phyloP scores from a whole-genome alignment of 1,140 invertebrate genomes.

The Phthorimaea operculella region DNA sequence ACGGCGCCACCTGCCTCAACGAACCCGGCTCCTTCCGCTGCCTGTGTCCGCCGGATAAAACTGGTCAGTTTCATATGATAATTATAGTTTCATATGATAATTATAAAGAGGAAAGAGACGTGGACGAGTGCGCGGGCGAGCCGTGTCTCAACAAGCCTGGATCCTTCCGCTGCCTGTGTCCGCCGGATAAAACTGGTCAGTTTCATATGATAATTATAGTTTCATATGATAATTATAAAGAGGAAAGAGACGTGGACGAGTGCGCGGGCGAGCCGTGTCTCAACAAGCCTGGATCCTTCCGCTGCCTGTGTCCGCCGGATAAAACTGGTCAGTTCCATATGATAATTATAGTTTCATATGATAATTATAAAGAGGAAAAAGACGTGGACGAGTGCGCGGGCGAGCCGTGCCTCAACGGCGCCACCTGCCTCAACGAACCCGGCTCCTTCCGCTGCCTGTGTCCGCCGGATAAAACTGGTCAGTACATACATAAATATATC shows the following conservation, averaged over 20 bases:
- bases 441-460: constrained; percentile 87
- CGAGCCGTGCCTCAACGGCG: constrained; percentile 83
- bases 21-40: constrained; percentile 85
- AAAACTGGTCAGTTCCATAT: constrained; percentile 77
- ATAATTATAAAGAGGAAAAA: too few relatives aligned
- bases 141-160: constrained; percentile 88
- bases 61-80: too few relatives aligned
- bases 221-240: too few relatives aligned
- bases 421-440: constrained; percentile 85
- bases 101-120: too few relatives aligned
- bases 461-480: constrained; percentile 80
- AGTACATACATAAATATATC: too few relatives aligned
- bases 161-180: constrained; percentile 84
- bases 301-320: constrained; percentile 84
- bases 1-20: constrained; percentile 83
- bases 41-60: constrained; percentile 82
- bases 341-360: too few relatives aligned
- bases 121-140: constrained; percentile 82
- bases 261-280: constrained; percentile 83
- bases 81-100: too few relatives aligned
- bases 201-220: too few relatives aligned
- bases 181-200: constrained; percentile 78
- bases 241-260: too few relatives aligned
- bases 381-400: constrained; percentile 85
- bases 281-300: constrained; percentile 85